Base-by-base conservation (phyloP, 2,797 vertebrate genomes). In the Gila robusta region DNA sequence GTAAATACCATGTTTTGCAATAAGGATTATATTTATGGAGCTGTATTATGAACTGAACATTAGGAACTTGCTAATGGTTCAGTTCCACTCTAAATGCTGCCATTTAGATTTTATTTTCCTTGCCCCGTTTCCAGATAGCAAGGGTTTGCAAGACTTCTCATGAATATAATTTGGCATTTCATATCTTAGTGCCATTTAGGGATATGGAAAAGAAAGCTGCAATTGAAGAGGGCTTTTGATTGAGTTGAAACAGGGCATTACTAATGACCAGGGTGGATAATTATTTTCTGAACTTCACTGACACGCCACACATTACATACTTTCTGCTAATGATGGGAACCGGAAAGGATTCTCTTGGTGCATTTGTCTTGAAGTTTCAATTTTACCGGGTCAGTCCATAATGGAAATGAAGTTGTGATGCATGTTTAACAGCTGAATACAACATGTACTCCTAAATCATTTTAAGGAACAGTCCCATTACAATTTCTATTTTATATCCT, bases 371-470 rank as follows among this genome's bases (percentile, higher is more conserved):
- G 86, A 91, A 90, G 88, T 88, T 85, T 26, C 6, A 59, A 41
- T 74, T 44, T 59, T 74, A 74, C 39, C 87, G 89, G 89, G 89
- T 89, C 82, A 88, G 89, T 86, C 89, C 87, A 90, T 80, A 32
- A 78, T 35, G 85, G 81, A 85, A 90, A 88, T 86, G 83, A 88
- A 86, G 89, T 90, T 90, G 88, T 90, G 88, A 91, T 91, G 92
- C 92, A 92, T 93, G 93, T 92, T 83, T 81, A 90, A 87, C 16
- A 84, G 81, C 87, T 85, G 88, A 91, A 86, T 92, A 77, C 88
- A 79, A 78, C 88, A 76, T 83, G 56, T 67, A 87, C 85, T 90
- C 78, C 32, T 83, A 89, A 67, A 11, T 88, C 76, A 87, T 84
- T 62, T 86, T n/a, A 83, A 87, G 49, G 12, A 82, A 78, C 41